These are phyloP conservation scores for Morone saxatilis DNA, from an alignment of 2,113 vertebrate genomes.

Conservation along the genomic window DNA sequence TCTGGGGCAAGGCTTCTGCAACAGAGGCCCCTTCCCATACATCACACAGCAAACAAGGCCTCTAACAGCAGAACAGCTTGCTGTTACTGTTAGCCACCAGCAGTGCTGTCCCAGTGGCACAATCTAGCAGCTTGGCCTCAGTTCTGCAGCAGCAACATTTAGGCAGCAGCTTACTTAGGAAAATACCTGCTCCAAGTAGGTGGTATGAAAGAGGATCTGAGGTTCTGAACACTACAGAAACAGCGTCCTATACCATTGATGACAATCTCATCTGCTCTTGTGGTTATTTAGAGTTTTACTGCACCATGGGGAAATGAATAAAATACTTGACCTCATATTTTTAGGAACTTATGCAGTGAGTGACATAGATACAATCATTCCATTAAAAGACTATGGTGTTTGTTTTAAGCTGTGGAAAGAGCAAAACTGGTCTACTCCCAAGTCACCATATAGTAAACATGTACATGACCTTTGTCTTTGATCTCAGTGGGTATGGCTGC, in stretches of 20 bases:
- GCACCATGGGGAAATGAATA: constrained; percentile 26
- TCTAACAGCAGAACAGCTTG: constrained; percentile 73
- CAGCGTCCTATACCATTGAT: constrained; percentile 25
- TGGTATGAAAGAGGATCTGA: constrained; percentile 40
- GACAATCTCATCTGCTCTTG: constrained; percentile 18
- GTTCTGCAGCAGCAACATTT: constrained; percentile 59
- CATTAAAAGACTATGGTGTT: constrained; percentile 27
- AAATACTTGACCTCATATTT: constrained; percentile 36
- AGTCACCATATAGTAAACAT: constrained; percentile 49
- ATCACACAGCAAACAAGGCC: constrained; percentile 77
- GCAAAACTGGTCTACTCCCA: constrained; percentile 7
- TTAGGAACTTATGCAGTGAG: constrained; percentile 5
- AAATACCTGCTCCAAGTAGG: constrained; percentile 53
- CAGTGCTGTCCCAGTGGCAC: constrained; percentile 68
- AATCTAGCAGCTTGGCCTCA: constrained; percentile 67
- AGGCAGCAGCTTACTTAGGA: constrained; percentile 58
- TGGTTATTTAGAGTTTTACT: constrained; percentile 46
- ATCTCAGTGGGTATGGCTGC: constrained; percentile 62
- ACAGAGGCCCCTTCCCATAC: constrained; percentile 70
- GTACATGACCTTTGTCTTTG: constrained; percentile 66
- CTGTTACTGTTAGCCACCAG: constrained; percentile 74
- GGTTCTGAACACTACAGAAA: neutral
- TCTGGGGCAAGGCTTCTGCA: constrained; percentile 70
- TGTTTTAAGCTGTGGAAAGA: constrained; percentile 19
- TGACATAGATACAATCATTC: constrained; percentile 4